Evolutionary conservation across 2,797 vertebrate species (phyloP), one percentile per base, ranked within the genome.

Genomic region (Calcarius lapponicus): DNA sequence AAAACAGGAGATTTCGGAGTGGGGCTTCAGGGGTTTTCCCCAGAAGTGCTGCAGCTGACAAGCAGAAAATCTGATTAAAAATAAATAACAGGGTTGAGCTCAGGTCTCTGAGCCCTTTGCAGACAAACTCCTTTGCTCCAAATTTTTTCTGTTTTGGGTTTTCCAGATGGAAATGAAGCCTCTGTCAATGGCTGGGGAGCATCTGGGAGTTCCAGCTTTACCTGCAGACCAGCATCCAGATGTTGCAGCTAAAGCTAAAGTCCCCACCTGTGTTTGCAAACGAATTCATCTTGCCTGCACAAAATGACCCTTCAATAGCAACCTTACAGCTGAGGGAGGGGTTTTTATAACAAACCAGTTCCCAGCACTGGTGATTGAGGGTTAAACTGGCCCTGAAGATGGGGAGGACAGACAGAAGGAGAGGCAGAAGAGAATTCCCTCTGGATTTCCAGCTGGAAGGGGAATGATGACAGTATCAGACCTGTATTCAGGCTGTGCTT

Each of bases 361-460:
- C 29, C 38, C 11, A 22, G 56, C 4, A 2, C 83, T 29, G 19
- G 14, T 50, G 72, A 2, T 11, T 0, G 0, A 36, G 76, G 57
- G 32, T 45, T 74, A 36, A 57, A 14, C 16, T 25, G 73, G 56
- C 20, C 0, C 0, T 29, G 78, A 78, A 6, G 57, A 3, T 18
- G 53, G 31, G 40, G 26, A 36, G 64, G 22, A 36, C 13, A 47
- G 24, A 7, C 43, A 72, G 64, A 65, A 84, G 16, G 8, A 17
- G 47, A 58, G 53, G 47, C 48, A 50, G 66, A 22, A 26, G 50
- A 47, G 45, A 71, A n/a, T 78, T 92, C 67, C 62, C 40, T 67
- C 54, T 87, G 61, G 56, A 21, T 45, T 72, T n/a, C 36, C 73
- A 64, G n/a, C 45, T 67, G 32, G 50, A 42, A 74, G 51, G 84